phyloP scores from a whole-genome alignment of 2,888 invertebrate species.

The Tenthredo scrophulariae region DNA sequence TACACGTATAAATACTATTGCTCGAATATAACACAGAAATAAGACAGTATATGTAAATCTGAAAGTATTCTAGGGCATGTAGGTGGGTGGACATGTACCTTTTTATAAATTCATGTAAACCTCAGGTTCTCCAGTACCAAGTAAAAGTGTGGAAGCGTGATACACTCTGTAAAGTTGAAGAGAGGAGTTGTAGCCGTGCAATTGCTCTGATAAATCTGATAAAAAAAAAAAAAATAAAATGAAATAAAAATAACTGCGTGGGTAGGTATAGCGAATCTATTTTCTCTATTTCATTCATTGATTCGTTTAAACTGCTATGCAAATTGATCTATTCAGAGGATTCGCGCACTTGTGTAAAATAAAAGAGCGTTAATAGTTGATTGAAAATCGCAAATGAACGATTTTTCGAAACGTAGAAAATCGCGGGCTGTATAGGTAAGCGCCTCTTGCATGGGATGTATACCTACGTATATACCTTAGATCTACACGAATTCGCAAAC shows the following conservation, averaged over 20 bases:
- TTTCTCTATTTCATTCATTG: too few relatives aligned
- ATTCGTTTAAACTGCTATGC: too few relatives aligned
- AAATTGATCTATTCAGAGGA: too few relatives aligned
- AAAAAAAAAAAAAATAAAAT: too few relatives aligned
- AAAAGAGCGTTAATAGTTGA: too few relatives aligned
- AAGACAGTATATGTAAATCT: neutral
- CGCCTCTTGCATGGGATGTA: neutral
- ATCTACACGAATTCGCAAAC: constrained; percentile 4
- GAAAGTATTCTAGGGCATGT: neutral
- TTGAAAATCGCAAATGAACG: too few relatives aligned
- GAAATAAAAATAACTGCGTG: too few relatives aligned
- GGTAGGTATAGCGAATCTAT: too few relatives aligned
- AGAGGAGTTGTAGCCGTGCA: neutral
- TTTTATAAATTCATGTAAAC: constrained; percentile 1
- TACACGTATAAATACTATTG: neutral
- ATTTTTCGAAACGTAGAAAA: too few relatives aligned
- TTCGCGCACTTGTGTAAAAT: too few relatives aligned
- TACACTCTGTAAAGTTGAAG: neutral
- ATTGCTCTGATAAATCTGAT: neutral
- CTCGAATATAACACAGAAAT: neutral
- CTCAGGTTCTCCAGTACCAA: neutral
- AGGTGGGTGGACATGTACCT: neutral
- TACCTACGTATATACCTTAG: neutral
- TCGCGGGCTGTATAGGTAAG: too few relatives aligned
- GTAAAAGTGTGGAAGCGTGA: neutral